phyloP scores from a whole-genome alignment of 1,140 invertebrate genomes.

The Plodia interpunctella region DNA sequence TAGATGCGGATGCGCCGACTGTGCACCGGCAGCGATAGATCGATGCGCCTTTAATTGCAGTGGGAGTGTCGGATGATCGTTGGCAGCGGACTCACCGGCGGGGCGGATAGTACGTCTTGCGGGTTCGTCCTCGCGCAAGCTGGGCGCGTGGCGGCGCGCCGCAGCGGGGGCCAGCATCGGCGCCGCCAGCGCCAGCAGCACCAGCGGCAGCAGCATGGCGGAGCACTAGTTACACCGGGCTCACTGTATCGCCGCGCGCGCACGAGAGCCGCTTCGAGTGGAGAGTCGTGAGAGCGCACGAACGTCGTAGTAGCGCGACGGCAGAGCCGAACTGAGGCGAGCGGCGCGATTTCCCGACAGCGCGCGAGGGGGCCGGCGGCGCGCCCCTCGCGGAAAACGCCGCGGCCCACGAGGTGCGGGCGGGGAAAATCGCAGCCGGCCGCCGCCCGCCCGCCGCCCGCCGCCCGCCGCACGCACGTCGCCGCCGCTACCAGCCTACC shows the following conservation, averaged over 20 bases:
- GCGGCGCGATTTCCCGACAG: constrained; percentile 64
- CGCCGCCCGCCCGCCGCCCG: constrained; percentile 33
- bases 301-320: constrained; percentile 59
- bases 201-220: constrained; percentile 52
- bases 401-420: constrained; percentile 44
- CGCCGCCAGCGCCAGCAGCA: constrained; percentile 51
- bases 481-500: no score
- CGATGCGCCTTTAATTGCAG: constrained; percentile 32
- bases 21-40: constrained; percentile 19
- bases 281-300: constrained; percentile 43
- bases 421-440: constrained; percentile 67
- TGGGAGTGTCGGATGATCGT: constrained; percentile 19
- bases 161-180: constrained; percentile 44
- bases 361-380: constrained; percentile 53
- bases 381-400: constrained; percentile 63
- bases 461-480: constrained; percentile 16
- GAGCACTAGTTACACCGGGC: constrained; percentile 41
- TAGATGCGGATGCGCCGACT: constrained; percentile 21
- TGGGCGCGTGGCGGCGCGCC: constrained; percentile 60
- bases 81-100: constrained; percentile 54
- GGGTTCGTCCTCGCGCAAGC: constrained; percentile 65
- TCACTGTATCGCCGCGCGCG: constrained; percentile 61
- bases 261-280: constrained; percentile 35
- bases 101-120: constrained; percentile 61
- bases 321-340: constrained; percentile 63